Base-by-base conservation (phyloP, 2,888 invertebrate species). In the Palloptera scutellata region DNA sequence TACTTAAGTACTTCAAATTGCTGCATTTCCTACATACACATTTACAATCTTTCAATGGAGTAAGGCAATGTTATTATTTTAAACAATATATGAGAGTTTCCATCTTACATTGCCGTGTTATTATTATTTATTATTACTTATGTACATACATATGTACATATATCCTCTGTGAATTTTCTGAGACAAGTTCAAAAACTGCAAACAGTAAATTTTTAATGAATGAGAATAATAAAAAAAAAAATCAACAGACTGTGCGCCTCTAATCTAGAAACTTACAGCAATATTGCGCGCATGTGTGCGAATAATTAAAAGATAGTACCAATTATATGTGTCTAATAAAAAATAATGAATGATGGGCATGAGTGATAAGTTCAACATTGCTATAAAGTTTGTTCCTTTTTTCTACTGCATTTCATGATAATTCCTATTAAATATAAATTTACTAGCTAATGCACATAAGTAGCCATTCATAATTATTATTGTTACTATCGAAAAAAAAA, bases 201-300 rank as follows among this genome's bases (percentile, higher is more conserved):
- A 70, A 70, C 72, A 64, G 72, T 71, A 70, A 72, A 68, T 52
- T 61, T 30, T 58, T 68, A 70, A 67, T 65, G 66, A 70, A 72
- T 73, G 69, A 58, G 69, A 72, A 73, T 66, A 30, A 30, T 30
- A 67, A 59, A 59, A 52, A 60, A 57, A 41, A 40, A 62, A 10
- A 59, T 43, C 12, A 55, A 64, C 43, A 59, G 52, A 51, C 54
- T 67, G 61, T 67, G 62, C 53, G 45, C 64, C 61, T 60, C 67
- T 61, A 61, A 69, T 48, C 61, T 66, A 20, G 58, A 53, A 64
- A 61, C 19, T 65, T 62, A 66, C 66, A 65, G 67, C 41, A 51
- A 61, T 41, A 54, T 43, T 48, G 1, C n/a, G 17, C 15, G 13
- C 41, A 64, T 57, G 15, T 19, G 20, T 30, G 30, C 6, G 2